Base-by-base conservation (phyloP, 2,797 vertebrate species). In the Epinephelus awoara region DNA sequence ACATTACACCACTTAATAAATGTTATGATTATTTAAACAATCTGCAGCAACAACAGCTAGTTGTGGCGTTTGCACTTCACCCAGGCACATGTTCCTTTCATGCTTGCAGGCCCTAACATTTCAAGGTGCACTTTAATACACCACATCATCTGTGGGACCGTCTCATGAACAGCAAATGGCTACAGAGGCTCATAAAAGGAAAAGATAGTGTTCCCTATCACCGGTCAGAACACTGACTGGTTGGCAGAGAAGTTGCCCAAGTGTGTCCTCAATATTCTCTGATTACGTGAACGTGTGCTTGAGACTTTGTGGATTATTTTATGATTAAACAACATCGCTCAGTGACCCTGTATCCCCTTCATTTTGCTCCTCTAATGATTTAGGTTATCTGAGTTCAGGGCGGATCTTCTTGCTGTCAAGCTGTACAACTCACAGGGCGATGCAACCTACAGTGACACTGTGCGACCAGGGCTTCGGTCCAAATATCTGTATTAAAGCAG, bases 401-500 rank as follows among this genome's bases (percentile, higher is more conserved):
- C 54, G 56, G 58, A 72, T 85, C 77, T 80, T 80, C 65, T 72
- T 88, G 58, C 56, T 84, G 65, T 84, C 75, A 74, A 73, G 80
- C 83, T 89, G 84, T 38, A 79, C 76, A 75, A 85, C 79, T 66
- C 73, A 47, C 85, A 62, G 83, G 75, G 88, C 23, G 42, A 84
- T 65, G 71, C 83, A 89, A 82, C 91, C 91, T 87, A 87, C 85
- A 83, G 85, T 72, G 88, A 88, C 74, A 38, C 90, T 79, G 75
- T 70, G 23, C 9, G 18, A 80, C 75, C 75, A 42, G 79, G 80
- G 79, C 81, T 79, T 70, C 4, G 44, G 50, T 67, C 77, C 80
- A 88, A 87, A 91, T 90, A 84, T 91, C 85, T 88, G 83, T 85
- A 82, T 87, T 87, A 87, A 90, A 87, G 85, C 82, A 89, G 75